A percentile compares a stretch with the other conserved stretches of the same genome.
Conservation (phyloP, 2,113 vertebrate species). For the Calonectris borealis region DNA sequence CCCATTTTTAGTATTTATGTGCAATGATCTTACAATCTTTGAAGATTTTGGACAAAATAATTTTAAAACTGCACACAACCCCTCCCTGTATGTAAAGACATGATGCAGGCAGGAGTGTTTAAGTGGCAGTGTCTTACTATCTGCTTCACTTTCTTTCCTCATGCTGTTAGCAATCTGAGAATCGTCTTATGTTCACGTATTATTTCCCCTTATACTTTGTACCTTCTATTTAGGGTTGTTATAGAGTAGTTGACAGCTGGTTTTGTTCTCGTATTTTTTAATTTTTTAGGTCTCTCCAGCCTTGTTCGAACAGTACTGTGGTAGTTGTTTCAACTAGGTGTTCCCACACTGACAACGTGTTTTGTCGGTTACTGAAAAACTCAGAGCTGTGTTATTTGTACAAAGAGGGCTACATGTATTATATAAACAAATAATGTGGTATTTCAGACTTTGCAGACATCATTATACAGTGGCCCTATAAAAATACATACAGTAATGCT, state of each 20-base stretch:
- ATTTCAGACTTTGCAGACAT: not conserved
- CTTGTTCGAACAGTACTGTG: not conserved
- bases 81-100: not conserved
- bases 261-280: not conserved
- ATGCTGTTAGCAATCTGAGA: not conserved
- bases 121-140: not conserved
- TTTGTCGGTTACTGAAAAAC: not conserved
- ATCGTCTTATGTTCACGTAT: accelerated
- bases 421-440: not conserved
- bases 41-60: not conserved
- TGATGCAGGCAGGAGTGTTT: no score
- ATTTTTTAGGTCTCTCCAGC: not conserved
- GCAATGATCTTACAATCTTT: no score
- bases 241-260: not conserved
- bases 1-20: not conserved
- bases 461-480: not conserved
- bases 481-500: not conserved
- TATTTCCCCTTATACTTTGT: not conserved
- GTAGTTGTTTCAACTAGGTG: accelerated
- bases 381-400: not conserved
- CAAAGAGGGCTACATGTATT: not conserved
- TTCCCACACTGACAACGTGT: not conserved
- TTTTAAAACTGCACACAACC: not conserved
- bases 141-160: not conserved
- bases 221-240: not conserved